phyloP scores from a whole-genome alignment of 1,140 invertebrate species.

The Drosophila pachea region DNA sequence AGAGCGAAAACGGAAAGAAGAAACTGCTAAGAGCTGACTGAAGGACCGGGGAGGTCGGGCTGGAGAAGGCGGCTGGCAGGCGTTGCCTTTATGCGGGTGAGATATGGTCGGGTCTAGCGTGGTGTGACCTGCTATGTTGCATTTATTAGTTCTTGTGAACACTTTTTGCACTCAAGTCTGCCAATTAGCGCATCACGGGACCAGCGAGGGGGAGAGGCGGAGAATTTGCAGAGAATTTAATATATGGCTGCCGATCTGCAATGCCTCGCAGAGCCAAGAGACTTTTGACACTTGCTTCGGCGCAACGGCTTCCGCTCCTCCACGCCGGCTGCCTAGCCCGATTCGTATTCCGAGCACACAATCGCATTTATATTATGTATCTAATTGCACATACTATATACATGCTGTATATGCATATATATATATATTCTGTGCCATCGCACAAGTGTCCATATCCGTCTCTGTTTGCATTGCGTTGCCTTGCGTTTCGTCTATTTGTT shows the following conservation, averaged over 20 bases:
- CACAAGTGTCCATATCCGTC: constrained; percentile 68
- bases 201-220: neutral
- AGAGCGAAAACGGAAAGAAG: constrained; percentile 1
- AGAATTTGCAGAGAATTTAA: constrained; percentile 4
- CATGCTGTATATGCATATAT: neutral
- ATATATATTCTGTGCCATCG: constrained; percentile 35
- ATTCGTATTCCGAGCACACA: constrained; percentile 22
- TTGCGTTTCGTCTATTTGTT: constrained; percentile 67
- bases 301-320: constrained; percentile 20
- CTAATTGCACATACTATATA: neutral
- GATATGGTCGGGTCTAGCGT: neutral
- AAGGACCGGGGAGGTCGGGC: neutral
- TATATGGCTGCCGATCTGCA: constrained; percentile 37
- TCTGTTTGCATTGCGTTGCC: constrained; percentile 64
- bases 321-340: constrained; percentile 10
- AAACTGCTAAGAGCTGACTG: too few species aligned
- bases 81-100: neutral
- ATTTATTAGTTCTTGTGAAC: constrained; percentile 57
- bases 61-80: neutral
- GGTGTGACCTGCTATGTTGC: constrained; percentile 19
- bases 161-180: constrained; percentile 43
- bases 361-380: too few species aligned
- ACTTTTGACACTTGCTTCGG: constrained; percentile 57
- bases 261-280: constrained; percentile 32
- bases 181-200: constrained; percentile 36